phyloP scores from a whole-genome alignment of 2,113 vertebrate genomes.

The Sterrhoptilus dennistouni region DNA sequence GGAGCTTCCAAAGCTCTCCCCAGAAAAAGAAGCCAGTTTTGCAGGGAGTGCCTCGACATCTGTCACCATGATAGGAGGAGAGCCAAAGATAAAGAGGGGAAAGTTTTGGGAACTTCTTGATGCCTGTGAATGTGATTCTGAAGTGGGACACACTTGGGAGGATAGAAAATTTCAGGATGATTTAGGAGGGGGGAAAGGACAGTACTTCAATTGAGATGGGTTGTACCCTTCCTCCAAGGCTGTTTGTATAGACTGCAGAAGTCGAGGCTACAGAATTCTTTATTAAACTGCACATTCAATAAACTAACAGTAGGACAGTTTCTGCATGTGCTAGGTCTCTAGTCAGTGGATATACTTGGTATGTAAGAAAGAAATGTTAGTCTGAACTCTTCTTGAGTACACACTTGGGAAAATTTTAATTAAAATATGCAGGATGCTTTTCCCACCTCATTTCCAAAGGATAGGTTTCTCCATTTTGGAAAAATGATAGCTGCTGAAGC shows the following conservation, averaged over 20 bases:
- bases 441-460: accelerated
- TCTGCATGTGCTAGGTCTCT: background rate
- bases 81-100: background rate
- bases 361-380: background rate
- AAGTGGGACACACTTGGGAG: background rate
- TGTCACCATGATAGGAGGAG: background rate
- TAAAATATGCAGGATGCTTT: background rate
- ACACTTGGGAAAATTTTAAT: background rate
- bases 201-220: background rate
- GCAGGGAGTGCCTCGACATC: background rate
- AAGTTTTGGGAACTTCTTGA: background rate
- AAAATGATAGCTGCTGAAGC: background rate
- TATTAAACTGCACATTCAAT: background rate
- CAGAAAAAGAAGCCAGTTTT: background rate
- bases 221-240: background rate
- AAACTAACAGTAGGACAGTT: background rate
- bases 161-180: background rate
- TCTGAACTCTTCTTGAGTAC: background rate
- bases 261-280: background rate
- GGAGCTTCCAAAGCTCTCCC: background rate
- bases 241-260: background rate
- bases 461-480: background rate
- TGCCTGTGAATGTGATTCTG: background rate
- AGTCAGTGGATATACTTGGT: background rate
- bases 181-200: background rate